A percentile compares a stretch with the other conserved stretches of the same genome.
Conservation (phyloP, 2,797 vertebrate genomes). For the Ceryle rudis region DNA sequence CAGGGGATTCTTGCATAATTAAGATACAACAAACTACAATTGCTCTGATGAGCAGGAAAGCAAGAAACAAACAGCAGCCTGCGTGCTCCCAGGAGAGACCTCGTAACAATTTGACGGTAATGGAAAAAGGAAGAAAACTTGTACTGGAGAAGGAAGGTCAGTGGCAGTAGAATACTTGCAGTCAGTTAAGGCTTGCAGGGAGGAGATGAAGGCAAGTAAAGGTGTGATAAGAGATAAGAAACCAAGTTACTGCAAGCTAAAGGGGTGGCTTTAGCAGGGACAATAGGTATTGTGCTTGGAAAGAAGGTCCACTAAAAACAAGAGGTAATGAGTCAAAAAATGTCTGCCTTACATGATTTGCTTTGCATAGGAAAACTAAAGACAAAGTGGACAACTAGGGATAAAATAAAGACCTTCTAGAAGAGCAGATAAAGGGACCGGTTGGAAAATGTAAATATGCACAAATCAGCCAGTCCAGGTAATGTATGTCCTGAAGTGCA, state of each 20-base stretch:
- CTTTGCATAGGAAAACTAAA: background rate
- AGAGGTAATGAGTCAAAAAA: constrained; percentile 9
- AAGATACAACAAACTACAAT: constrained; percentile 59
- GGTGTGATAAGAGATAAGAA: background rate
- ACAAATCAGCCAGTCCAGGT: constrained; percentile 23
- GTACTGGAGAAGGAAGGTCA: background rate
- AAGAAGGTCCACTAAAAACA: background rate
- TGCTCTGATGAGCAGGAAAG: constrained; percentile 69
- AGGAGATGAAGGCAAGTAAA: background rate
- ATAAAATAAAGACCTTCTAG: background rate
- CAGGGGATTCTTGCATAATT: constrained; percentile 60
- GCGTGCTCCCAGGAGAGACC: constrained; percentile 38
- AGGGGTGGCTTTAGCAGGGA: background rate
- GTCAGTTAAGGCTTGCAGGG: background rate
- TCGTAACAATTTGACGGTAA: constrained; percentile 8
- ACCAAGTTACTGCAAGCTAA: background rate
- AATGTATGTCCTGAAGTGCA: constrained; percentile 10
- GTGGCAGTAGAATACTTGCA: background rate
- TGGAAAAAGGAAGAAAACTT: background rate
- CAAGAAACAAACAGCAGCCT: constrained; percentile 61
- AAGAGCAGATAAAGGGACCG: background rate
- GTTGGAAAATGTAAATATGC: background rate
- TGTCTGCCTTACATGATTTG: background rate
- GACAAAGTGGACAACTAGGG: background rate
- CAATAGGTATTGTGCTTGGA: background rate